phyloP scores from a whole-genome alignment of 2,113 vertebrate genomes.

The Aplodontia rufa region DNA sequence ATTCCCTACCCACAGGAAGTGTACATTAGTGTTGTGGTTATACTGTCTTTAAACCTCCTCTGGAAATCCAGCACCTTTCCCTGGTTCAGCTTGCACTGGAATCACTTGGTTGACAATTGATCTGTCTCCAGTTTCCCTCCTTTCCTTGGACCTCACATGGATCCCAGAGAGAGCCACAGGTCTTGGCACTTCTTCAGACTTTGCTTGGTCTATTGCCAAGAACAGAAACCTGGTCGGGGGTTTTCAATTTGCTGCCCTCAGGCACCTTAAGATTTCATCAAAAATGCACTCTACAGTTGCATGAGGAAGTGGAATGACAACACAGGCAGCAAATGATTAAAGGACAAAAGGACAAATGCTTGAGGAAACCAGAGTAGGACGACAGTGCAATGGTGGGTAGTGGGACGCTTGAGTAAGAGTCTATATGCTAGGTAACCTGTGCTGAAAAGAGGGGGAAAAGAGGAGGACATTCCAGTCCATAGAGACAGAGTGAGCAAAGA shows the following conservation, averaged over 20 bases:
- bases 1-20: not conserved
- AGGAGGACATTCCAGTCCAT: not conserved
- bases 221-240: not conserved
- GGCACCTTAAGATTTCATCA: constrained; percentile 7
- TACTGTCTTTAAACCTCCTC: not conserved
- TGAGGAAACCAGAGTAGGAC: not conserved
- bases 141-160: not conserved
- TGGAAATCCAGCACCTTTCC: not conserved
- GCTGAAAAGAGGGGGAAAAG: not conserved
- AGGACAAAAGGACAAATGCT: constrained; percentile 7
- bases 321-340: not conserved
- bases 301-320: not conserved
- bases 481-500: not conserved
- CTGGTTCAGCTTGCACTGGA: not conserved
- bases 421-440: not conserved
- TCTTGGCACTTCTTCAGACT: not conserved
- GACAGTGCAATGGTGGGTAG: not conserved
- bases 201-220: not conserved
- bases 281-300: not conserved
- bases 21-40: not conserved
- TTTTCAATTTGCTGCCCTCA: not conserved
- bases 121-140: not conserved
- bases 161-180: not conserved
- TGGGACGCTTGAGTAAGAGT: not conserved
- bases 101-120: not conserved